Base-by-base conservation (phyloP, 1,140 invertebrate genomes). In the Drosophila suzukii region DNA sequence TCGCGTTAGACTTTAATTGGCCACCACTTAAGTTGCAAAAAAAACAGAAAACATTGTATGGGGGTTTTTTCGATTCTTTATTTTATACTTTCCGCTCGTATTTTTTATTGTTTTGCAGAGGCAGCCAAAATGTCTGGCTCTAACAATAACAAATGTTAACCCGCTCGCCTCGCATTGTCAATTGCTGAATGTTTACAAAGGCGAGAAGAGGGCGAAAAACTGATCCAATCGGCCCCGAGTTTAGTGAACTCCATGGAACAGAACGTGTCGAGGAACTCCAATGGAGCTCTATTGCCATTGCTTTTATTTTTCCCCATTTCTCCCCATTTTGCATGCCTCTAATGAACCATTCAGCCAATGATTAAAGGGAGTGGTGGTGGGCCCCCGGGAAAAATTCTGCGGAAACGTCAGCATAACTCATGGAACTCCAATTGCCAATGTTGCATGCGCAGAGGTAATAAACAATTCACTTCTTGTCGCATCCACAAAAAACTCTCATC, bases 401-500 rank as follows among this genome's bases (percentile, higher is more conserved):
- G 75, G 56, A 82, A 83, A 79, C 73, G 80, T 66, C 75, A 75
- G 80, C 50, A 71, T 63, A 78, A 61, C 59, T 78, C 47, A 58
- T 63, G 57, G 32, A 58, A 78, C 53, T 63, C 53, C 41, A 75
- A 68, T 63, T 54, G 63, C 39, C 27, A 78, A 78, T 78, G 71
- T 84, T 79, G 80, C 75, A 83, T 82, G 80, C 60, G 44, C 34
- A 30, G 32, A 41, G 75, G 70, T 68, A 60, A 83, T 82, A 82
- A 82, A 84, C 80, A 75, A 83, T 82, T 83, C 80, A 83, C 62
- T 81, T 71, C 63, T 79, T 82, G 80, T 82, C 80, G 59, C 80
- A 83, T 83, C 80, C 56, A 78, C 57, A 54, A 49, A 57, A 51
- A 59, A 63, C 72, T 61, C 75, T 71, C 46, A 81, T 44, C 55